Evolutionary conservation across 2,113 vertebrate genomes (phyloP).

Genomic region (Myotis brandtii): DNA sequence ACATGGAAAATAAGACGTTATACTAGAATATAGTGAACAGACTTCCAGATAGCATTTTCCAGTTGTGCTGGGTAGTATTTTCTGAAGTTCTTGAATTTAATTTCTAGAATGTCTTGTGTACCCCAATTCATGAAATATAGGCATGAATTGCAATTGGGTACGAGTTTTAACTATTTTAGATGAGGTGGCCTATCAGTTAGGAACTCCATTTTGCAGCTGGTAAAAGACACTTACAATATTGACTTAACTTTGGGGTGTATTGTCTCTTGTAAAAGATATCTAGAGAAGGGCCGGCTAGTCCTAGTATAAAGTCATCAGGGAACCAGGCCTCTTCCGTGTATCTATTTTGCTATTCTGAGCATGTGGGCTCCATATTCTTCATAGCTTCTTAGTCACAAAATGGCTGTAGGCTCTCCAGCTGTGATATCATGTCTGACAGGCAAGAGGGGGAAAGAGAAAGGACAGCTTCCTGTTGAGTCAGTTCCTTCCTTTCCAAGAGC

Average conservation of each 20-base stretch:
- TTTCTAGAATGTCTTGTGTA: constrained; percentile 27
- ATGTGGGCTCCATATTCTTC: not conserved
- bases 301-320: not conserved
- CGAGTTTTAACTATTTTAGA: constrained; percentile 24
- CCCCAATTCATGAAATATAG: constrained; percentile 5
- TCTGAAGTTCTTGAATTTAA: constrained; percentile 38
- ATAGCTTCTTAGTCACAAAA: not conserved
- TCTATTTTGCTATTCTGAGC: not conserved
- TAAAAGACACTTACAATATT: not conserved
- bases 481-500: not conserved
- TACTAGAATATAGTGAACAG: not conserved
- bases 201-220: not conserved
- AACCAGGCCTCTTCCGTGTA: constrained; percentile 2
- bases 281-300: not conserved
- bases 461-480: not conserved
- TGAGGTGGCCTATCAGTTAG: not conserved
- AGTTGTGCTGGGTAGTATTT: not conserved
- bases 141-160: not conserved
- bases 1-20: constrained; percentile 37
- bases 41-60: constrained; percentile 39
- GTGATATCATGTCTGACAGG: not conserved
- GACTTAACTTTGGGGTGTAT: not conserved
- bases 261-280: constrained; percentile 1
- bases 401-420: not conserved
- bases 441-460: not conserved